Percentiles rank a stretch among this genome's conserved stretches.
Conservation (phyloP, 1,140 invertebrate species). For the Aphelenchoides besseyi region DNA sequence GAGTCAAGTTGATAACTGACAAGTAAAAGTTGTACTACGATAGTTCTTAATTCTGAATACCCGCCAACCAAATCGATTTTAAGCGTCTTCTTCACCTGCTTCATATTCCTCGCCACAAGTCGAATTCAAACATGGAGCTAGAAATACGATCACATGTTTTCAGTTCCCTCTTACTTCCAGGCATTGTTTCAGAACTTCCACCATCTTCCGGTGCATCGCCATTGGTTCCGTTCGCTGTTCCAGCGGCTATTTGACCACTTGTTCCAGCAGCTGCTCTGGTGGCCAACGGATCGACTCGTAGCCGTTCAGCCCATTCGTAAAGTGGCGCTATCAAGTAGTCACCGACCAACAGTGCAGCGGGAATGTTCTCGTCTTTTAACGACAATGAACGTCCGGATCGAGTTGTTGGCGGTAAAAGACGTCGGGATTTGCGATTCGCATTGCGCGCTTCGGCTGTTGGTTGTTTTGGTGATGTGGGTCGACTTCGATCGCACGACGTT, state of each 20-base stretch:
- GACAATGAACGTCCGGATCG: constrained; percentile 32
- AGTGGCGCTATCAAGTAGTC: constrained; percentile 61
- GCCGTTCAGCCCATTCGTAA: constrained; percentile 53
- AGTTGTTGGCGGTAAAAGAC: not conserved
- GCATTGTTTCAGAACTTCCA: constrained; percentile 2
- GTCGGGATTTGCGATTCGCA: not conserved
- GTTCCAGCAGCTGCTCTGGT: not conserved
- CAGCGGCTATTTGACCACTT: not conserved
- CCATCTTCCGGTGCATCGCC: not conserved
- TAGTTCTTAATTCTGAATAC: too few relatives aligned
- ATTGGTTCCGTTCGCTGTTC: not conserved
- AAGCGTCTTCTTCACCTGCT: too few relatives aligned
- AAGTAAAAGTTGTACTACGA: too few relatives aligned
- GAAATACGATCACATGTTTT: too few relatives aligned
- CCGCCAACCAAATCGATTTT: too few relatives aligned
- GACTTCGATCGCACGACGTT: constrained; percentile 13
- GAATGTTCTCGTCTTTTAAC: constrained; percentile 38
- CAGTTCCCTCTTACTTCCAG: too few relatives aligned
- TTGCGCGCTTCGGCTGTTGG: constrained; percentile 10
- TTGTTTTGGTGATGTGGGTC: constrained; percentile 19
- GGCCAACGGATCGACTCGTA: constrained; percentile 26
- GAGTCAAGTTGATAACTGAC: too few relatives aligned
- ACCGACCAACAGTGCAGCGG: constrained; percentile 46
- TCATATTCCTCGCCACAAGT: constrained; percentile 11
- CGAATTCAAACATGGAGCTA: constrained; percentile 12